These are phyloP conservation scores for Trichomycterus rosablanca DNA, from an alignment of 2,113 vertebrate genomes.

Conservation along the genomic window DNA sequence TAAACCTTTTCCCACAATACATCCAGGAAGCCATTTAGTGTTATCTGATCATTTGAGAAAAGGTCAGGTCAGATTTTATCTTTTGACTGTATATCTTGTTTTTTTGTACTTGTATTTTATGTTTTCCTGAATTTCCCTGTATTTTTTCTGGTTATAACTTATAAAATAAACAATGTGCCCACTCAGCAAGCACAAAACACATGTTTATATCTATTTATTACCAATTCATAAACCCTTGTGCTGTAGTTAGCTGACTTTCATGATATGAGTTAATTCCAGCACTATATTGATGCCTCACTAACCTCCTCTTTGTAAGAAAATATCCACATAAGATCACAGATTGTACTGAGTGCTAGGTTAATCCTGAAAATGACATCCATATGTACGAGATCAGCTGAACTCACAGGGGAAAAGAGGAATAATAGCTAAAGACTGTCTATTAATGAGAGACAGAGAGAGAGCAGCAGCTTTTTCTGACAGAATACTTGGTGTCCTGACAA, in stretches of 20 bases:
- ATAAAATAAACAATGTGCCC: slow-evolving; percentile 32
- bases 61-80: slow-evolving; percentile 6
- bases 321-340: slow-evolving; percentile 9
- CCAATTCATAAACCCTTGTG: no score
- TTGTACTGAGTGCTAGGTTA: slow-evolving; percentile 14
- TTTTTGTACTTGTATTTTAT: neutral
- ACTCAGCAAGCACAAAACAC: slow-evolving; percentile 34
- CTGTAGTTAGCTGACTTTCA: slow-evolving; percentile 26
- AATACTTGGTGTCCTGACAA: slow-evolving; percentile 25
- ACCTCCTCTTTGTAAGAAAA: slow-evolving; percentile 4
- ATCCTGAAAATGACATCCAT: slow-evolving; percentile 21
- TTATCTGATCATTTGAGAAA: slow-evolving; percentile 27
- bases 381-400: slow-evolving; percentile 19
- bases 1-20: no score
- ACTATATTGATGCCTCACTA: neutral
- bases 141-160: slow-evolving; percentile 10
- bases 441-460: neutral
- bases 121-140: neutral
- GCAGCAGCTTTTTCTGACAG: neutral
- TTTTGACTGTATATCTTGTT: no score
- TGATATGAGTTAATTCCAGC: slow-evolving; percentile 8
- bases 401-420: slow-evolving; percentile 2
- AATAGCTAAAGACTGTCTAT: neutral
- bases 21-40: neutral
- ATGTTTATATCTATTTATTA: no score